phyloP scores from a whole-genome alignment of 2,888 invertebrate genomes.

The Drosophila histrio region DNA sequence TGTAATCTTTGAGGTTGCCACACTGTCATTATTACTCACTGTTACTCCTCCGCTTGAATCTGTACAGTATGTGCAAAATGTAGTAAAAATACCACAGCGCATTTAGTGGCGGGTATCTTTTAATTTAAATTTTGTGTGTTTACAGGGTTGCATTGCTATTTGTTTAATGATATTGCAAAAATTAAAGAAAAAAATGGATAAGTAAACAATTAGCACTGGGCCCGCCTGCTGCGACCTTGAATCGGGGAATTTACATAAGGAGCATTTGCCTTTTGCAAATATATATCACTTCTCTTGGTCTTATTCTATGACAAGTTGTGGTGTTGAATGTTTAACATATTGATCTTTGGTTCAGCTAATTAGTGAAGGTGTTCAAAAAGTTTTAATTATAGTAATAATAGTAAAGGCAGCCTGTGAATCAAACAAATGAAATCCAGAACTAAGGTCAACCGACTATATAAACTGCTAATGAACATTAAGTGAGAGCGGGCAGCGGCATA shows the following conservation, averaged over 20 bases:
- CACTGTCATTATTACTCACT: background rate
- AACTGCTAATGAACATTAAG: constrained; percentile 51
- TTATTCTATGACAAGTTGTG: background rate
- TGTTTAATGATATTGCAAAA: background rate
- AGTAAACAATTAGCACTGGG: background rate
- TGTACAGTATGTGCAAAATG: background rate
- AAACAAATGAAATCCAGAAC: constrained; percentile 15
- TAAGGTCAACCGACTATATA: constrained; percentile 29
- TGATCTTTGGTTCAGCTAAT: constrained; percentile 1
- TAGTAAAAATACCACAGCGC: background rate
- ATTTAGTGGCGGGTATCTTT: background rate
- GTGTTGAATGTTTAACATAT: background rate
- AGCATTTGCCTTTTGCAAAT: background rate
- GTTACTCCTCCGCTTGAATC: background rate
- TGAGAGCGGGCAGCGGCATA: constrained; percentile 21
- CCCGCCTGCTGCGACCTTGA: background rate
- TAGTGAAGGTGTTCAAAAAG: constrained; percentile 2
- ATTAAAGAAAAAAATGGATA: background rate
- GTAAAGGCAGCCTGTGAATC: background rate
- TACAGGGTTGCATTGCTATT: background rate
- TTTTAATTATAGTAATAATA: background rate
- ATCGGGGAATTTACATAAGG: background rate
- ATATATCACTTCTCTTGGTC: background rate
- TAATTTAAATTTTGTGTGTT: background rate
- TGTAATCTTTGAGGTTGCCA: background rate